Evolutionary conservation across 2,888 invertebrate genomes (phyloP).

Genomic region (Trypoxylon attenuatum): DNA sequence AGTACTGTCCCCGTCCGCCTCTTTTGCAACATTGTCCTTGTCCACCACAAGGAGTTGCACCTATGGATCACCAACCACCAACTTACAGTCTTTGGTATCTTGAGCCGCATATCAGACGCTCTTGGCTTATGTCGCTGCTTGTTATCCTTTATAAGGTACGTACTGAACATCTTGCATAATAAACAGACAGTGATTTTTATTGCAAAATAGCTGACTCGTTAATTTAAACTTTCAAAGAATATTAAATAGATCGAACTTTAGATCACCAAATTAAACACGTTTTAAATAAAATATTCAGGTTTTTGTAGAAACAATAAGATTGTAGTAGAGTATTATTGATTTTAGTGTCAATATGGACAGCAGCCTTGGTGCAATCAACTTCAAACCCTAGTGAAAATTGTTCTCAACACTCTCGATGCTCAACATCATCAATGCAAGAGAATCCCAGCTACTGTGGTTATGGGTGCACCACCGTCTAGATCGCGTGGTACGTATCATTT

Average conservation of each 20-base stretch:
- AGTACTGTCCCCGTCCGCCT: slow-evolving; percentile 90
- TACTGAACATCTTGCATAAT: too few species aligned
- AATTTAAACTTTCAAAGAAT: neutral
- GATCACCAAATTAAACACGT: too few species aligned
- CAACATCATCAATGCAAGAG: slow-evolving; percentile 94
- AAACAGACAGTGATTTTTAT: too few species aligned
- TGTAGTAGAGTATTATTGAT: slow-evolving; percentile 54
- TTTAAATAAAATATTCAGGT: too few species aligned
- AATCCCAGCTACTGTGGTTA: slow-evolving; percentile 86
- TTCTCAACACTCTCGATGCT: slow-evolving; percentile 92
- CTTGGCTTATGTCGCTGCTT: slow-evolving; percentile 95
- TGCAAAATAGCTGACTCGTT: too few species aligned
- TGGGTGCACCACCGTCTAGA: slow-evolving; percentile 82
- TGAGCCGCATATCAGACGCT: slow-evolving; percentile 89
- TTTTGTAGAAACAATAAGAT: slow-evolving; percentile 1
- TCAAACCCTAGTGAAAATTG: slow-evolving; percentile 89
- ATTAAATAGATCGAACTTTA: neutral
- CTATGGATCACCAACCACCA: slow-evolving; percentile 79
- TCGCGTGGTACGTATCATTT: slow-evolving; percentile 78
- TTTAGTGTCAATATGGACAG: slow-evolving; percentile 85
- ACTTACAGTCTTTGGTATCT: slow-evolving; percentile 92
- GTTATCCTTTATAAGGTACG: slow-evolving; percentile 95
- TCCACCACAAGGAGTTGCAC: slow-evolving; percentile 79
- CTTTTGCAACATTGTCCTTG: slow-evolving; percentile 90
- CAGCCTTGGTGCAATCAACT: slow-evolving; percentile 83